Conservation (phyloP, 2,797 vertebrate species). For the Poeciliopsis presidionis region DNA sequence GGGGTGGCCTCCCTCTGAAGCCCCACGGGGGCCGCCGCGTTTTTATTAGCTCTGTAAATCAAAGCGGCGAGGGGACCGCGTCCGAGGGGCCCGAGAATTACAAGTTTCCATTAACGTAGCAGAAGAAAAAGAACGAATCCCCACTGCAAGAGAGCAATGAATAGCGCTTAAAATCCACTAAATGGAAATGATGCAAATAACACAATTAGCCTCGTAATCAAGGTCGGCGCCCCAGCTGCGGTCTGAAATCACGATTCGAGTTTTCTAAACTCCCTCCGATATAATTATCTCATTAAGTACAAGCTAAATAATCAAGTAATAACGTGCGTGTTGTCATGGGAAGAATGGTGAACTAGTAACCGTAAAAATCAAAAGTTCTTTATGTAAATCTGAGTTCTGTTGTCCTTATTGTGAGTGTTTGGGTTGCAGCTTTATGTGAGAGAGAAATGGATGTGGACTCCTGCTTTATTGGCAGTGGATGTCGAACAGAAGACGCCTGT, state of each 20-base stretch:
- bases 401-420: background rate
- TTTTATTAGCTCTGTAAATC: conserved; percentile 63
- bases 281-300: conserved; percentile 40
- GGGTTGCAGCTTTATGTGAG: background rate
- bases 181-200: conserved; percentile 17
- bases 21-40: conserved; percentile 9
- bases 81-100: conserved; percentile 16
- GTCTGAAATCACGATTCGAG: conserved; percentile 44
- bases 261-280: conserved; percentile 22
- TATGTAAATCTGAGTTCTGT: background rate
- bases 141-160: conserved; percentile 22
- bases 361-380: conserved; percentile 4
- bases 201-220: conserved; percentile 22
- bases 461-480: background rate
- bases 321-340: conserved; percentile 19
- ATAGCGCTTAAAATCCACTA: conserved; percentile 13
- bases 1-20: conserved; percentile 10
- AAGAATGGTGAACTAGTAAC: conserved; percentile 8
- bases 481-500: background rate
- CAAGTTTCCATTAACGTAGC: conserved; percentile 19
- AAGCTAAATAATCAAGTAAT: conserved; percentile 37
- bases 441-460: background rate
- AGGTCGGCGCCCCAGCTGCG: conserved; percentile 36
- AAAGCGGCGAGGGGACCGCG: conserved; percentile 26
- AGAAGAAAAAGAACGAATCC: background rate